Evolutionary conservation across 2,113 vertebrate genomes (phyloP).

Genomic region (Miniopterus natalensis): DNA sequence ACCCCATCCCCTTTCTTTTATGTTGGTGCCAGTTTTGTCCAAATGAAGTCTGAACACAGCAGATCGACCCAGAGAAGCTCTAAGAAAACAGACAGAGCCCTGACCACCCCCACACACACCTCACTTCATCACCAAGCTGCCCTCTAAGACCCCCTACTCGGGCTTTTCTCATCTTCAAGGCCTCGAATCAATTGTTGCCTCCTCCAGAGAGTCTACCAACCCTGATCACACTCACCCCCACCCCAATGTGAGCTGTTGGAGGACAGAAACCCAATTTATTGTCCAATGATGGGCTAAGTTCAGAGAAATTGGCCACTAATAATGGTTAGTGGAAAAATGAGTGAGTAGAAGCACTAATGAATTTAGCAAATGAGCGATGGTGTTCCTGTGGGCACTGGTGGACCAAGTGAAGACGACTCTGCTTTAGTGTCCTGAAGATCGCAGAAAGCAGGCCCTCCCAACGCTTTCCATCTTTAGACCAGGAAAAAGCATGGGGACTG

Average conservation of each 20-base stretch:
- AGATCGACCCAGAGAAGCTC: neutral
- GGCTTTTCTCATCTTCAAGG: neutral
- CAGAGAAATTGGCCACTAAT: neutral
- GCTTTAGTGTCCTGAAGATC: neutral
- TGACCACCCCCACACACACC: neutral
- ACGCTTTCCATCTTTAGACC: neutral
- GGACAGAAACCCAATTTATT: neutral
- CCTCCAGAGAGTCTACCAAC: neutral
- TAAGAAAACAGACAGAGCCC: neutral
- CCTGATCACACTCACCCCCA: neutral
- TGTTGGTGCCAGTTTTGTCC: neutral
- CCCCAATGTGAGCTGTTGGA: neutral
- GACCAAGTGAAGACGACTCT: neutral
- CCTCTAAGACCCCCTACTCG: neutral
- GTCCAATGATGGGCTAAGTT: neutral
- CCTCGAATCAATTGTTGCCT: neutral
- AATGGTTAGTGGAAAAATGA: neutral
- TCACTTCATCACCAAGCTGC: neutral
- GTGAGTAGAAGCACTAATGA: neutral
- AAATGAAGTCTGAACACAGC: neutral
- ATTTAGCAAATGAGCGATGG: neutral
- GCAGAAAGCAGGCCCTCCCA: neutral
- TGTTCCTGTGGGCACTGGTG: neutral
- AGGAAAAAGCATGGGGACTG: neutral
- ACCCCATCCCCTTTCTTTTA: neutral